Conservation (phyloP, 2,888 invertebrate genomes). For the Miltochrista miniata region DNA sequence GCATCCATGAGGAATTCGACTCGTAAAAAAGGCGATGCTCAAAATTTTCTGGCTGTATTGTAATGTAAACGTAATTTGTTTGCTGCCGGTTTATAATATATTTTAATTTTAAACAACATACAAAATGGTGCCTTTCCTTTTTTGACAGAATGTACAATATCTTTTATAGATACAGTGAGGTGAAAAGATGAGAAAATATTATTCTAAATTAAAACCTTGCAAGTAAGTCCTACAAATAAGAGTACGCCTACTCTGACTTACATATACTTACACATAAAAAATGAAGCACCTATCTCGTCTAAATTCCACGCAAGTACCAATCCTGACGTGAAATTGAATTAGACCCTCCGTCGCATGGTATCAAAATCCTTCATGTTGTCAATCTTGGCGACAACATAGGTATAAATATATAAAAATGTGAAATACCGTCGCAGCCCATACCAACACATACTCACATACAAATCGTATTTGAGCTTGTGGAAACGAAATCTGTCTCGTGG, state of each 20-base stretch:
- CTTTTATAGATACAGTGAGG: neutral
- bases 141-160: too few relatives aligned
- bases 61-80: too few relatives aligned
- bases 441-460: conserved; percentile 50
- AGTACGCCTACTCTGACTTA: neutral
- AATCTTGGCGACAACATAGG: conserved; percentile 37
- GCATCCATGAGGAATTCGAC: too few relatives aligned
- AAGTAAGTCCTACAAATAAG: conserved; percentile 7
- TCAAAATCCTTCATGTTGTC: conserved; percentile 45
- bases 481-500: conserved; percentile 58
- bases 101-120: too few relatives aligned
- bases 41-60: too few relatives aligned
- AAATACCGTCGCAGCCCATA: too few relatives aligned
- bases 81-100: too few relatives aligned
- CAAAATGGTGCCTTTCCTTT: too few relatives aligned
- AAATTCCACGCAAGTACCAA: conserved; percentile 25
- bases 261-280: conserved; percentile 10
- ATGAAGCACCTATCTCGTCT: conserved; percentile 22
- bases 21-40: too few relatives aligned
- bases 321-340: conserved; percentile 30
- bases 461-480: conserved; percentile 69
- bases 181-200: neutral
- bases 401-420: too few relatives aligned
- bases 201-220: neutral
- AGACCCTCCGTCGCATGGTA: conserved; percentile 33